A percentile compares a stretch with the other conserved stretches of the same genome.
Conservation (phyloP, 2,888 invertebrate species). For the Venusia cambrica region DNA sequence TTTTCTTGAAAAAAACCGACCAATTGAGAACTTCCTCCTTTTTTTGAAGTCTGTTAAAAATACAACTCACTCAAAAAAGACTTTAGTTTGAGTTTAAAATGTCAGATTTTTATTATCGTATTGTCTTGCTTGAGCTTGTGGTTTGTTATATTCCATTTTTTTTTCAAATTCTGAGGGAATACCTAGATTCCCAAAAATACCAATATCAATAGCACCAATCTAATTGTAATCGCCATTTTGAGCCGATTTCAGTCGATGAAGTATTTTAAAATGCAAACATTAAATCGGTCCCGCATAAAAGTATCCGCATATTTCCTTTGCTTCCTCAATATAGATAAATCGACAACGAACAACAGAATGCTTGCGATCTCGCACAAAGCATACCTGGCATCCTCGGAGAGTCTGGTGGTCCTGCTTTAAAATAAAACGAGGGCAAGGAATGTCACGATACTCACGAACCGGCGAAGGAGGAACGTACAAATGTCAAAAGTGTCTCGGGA, state of each 20-base stretch:
- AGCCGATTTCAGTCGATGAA: slow-evolving; percentile 5
- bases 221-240: too few species aligned
- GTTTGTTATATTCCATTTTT: too few species aligned
- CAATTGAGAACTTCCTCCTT: too few species aligned
- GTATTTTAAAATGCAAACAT: slow-evolving; percentile 7
- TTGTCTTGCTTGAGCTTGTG: too few species aligned
- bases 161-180: too few species aligned
- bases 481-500: slow-evolving; percentile 32
- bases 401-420: slow-evolving; percentile 23
- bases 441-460: slow-evolving; percentile 33
- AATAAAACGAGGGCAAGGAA: slow-evolving; percentile 31
- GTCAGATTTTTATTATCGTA: too few species aligned
- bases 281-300: slow-evolving; percentile 11
- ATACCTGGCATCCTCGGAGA: slow-evolving; percentile 19
- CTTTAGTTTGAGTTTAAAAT: too few species aligned
- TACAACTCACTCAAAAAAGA: too few species aligned
- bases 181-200: too few species aligned
- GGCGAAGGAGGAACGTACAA: slow-evolving; percentile 22
- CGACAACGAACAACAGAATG: slow-evolving; percentile 15
- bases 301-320: slow-evolving; percentile 23
- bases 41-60: too few species aligned
- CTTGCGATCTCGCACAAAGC: slow-evolving; percentile 18
- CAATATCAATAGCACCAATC: too few species aligned
- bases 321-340: slow-evolving; percentile 18
- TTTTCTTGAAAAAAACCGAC: too few species aligned